Percentiles rank a stretch among this genome's conserved stretches.
Conservation (phyloP, 2,888 invertebrate genomes). For the Papilio gigon region DNA sequence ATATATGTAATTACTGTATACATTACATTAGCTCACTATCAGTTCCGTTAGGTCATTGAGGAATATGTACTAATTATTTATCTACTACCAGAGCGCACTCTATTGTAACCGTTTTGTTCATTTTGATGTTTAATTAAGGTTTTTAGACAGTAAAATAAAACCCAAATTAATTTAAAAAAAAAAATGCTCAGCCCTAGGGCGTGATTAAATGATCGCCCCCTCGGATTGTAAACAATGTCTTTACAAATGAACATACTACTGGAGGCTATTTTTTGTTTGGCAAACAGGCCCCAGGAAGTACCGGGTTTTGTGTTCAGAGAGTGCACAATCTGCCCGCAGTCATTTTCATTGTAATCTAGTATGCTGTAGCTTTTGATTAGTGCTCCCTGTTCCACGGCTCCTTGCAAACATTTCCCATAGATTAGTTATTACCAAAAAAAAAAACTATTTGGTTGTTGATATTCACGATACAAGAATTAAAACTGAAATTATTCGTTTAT, state of each 20-base stretch:
- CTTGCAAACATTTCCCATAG: background rate
- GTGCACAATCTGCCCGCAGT: slow-evolving; percentile 39
- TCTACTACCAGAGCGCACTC: background rate
- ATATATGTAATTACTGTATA: no score
- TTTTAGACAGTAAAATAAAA: background rate
- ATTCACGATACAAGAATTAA: no score
- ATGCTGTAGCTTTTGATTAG: slow-evolving; percentile 31
- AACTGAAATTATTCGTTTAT: background rate
- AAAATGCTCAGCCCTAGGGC: slow-evolving; percentile 48
- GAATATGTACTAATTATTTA: background rate
- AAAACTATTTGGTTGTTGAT: background rate
- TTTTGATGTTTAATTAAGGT: background rate
- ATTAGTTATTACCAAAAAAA: background rate
- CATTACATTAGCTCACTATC: background rate
- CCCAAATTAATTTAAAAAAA: background rate
- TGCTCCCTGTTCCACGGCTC: slow-evolving; percentile 1
- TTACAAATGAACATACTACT: slow-evolving; percentile 65
- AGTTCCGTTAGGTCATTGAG: background rate
- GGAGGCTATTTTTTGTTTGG: slow-evolving; percentile 50
- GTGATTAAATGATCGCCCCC: slow-evolving; percentile 45
- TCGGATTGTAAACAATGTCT: slow-evolving; percentile 68
- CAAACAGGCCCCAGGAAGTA: slow-evolving; percentile 51
- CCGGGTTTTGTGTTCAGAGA: slow-evolving; percentile 44
- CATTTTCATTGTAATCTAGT: slow-evolving; percentile 36
- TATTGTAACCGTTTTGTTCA: background rate